Percentiles rank a stretch among this genome's conserved stretches.
Conservation (phyloP, 1,140 invertebrate species). For the Spodoptera frugiperda region DNA sequence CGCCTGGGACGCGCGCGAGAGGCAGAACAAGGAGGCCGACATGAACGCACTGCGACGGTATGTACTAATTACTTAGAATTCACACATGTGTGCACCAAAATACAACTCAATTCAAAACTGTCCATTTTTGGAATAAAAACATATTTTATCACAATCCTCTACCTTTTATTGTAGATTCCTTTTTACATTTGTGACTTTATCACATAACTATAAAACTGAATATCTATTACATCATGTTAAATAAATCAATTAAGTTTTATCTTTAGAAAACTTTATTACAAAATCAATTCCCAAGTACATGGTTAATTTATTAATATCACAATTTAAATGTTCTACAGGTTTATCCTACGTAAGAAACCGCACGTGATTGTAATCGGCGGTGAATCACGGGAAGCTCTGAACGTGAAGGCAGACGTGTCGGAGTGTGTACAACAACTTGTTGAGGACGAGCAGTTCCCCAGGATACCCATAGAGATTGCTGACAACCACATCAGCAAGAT, state of each 20-base stretch:
- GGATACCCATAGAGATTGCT: constrained; percentile 95
- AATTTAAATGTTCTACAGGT: constrained; percentile 89
- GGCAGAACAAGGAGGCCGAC: constrained; percentile 90
- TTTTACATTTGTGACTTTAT: too few relatives aligned
- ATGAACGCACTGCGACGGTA: constrained; percentile 91
- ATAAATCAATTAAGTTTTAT: too few relatives aligned
- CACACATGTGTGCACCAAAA: too few relatives aligned
- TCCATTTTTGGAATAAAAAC: too few relatives aligned
- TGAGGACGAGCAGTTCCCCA: constrained; percentile 95
- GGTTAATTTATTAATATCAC: too few relatives aligned
- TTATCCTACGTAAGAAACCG: constrained; percentile 96
- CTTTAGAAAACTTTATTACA: too few relatives aligned
- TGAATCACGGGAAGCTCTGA: constrained; percentile 95
- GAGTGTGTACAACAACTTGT: constrained; percentile 91
- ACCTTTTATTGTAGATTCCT: too few relatives aligned
- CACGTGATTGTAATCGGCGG: constrained; percentile 97
- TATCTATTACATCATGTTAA: too few relatives aligned
- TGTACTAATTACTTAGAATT: neutral
- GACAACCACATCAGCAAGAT: constrained; percentile 97
- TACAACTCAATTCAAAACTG: too few relatives aligned
- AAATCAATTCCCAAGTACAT: neutral
- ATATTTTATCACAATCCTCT: too few relatives aligned
- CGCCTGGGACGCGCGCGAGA: constrained; percentile 74
- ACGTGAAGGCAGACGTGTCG: constrained; percentile 94
- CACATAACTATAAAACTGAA: too few relatives aligned